These are phyloP conservation scores for Apocheima hispidaria DNA, from an alignment of 2,888 invertebrate genomes.

Conservation along the genomic window DNA sequence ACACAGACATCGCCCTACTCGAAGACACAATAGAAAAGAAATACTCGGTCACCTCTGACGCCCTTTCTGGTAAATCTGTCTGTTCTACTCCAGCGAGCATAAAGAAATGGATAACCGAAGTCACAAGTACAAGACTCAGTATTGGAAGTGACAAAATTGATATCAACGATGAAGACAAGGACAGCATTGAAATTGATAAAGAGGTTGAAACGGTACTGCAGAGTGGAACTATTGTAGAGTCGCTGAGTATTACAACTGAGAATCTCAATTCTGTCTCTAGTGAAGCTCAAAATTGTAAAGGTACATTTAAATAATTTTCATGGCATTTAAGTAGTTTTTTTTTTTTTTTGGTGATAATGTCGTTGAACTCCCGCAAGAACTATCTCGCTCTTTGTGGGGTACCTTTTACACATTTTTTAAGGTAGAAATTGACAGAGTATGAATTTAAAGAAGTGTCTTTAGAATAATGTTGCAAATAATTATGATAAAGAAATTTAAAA, in stretches of 20 bases:
- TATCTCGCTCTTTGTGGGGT: too few species aligned
- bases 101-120: slow-evolving; percentile 78
- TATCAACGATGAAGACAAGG: slow-evolving; percentile 70
- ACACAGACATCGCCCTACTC: slow-evolving; percentile 72
- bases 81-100: slow-evolving; percentile 52
- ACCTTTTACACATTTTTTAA: too few species aligned
- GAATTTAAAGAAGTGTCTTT: too few species aligned
- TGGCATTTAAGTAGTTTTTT: too few species aligned
- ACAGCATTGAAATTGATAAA: slow-evolving; percentile 78
- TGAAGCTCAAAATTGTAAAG: slow-evolving; percentile 77
- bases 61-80: slow-evolving; percentile 57
- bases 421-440: too few species aligned
- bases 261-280: slow-evolving; percentile 74
- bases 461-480: too few species aligned
- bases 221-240: slow-evolving; percentile 81
- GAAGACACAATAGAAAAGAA: slow-evolving; percentile 71
- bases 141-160: slow-evolving; percentile 65
- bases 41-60: slow-evolving; percentile 60
- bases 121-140: slow-evolving; percentile 79
- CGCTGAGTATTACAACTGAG: slow-evolving; percentile 76
- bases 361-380: background rate
- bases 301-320: slow-evolving; percentile 46
- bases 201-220: slow-evolving; percentile 81
- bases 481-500: too few species aligned
- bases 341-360: too few species aligned